Base-by-base conservation (phyloP, 1,140 invertebrate genomes). In the Heterodera carotae region DNA sequence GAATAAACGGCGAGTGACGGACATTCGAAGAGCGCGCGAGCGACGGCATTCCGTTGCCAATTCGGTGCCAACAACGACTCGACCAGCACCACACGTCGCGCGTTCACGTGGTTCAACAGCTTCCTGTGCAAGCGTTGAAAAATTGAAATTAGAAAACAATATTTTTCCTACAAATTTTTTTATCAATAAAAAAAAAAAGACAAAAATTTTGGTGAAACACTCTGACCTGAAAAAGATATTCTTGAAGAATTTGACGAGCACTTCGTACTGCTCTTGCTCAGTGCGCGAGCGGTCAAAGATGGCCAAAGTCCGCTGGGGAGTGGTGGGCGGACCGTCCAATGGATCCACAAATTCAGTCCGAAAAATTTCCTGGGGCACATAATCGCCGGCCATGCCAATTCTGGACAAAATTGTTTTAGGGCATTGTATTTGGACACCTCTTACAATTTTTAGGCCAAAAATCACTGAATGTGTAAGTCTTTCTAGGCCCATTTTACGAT, bases 361-460 rank as follows among this genome's bases (percentile, higher is more conserved):
- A n/a, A 81, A 82, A 25, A 81, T 39, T 8, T 83, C 81, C 15
- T 59, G 43, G 29, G 80, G 80, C 18, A 43, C 22, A 33, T 36
- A 81, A 12, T 81, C 80, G 4, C 80, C 80, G 25, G 80, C 73
- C 27, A 81, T 80, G 4, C 80, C 80, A 29, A 81, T 80, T 48
- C 80, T 82, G 34, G 15, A 72, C 66, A 31, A 78, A 80, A 68
- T 33, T n/a, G n/a, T n/a, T n/a, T n/a, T n/a, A n/a, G n/a, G n/a
- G n/a, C n/a, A n/a, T n/a, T n/a, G n/a, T n/a, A n/a, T n/a, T n/a
- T n/a, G n/a, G n/a, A n/a, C n/a, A n/a, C n/a, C n/a, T n/a, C n/a
- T n/a, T n/a, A n/a, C n/a, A n/a, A n/a, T n/a, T n/a, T n/a, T n/a
- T n/a, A n/a, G n/a, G n/a, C n/a, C n/a, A n/a, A n/a, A n/a, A n/a